phyloP scores from a whole-genome alignment of 2,113 vertebrate species.

The Rhynchomys soricoides region DNA sequence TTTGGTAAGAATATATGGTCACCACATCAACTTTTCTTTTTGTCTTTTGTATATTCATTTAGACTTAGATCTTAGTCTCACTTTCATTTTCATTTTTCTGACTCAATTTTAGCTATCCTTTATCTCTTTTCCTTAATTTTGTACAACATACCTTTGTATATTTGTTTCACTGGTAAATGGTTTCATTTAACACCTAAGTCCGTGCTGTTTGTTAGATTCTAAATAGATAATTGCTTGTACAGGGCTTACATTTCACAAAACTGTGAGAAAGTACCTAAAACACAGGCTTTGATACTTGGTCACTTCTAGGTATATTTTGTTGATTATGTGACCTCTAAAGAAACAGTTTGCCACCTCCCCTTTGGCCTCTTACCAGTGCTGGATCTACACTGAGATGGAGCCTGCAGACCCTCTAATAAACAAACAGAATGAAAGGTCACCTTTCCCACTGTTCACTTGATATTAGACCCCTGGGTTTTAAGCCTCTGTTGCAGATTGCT shows the following conservation, averaged over 20 bases:
- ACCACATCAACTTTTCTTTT: neutral
- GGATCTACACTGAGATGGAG: constrained; percentile 50
- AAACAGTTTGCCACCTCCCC: constrained; percentile 49
- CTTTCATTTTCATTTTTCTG: neutral
- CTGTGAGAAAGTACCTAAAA: neutral
- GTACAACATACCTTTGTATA: no score
- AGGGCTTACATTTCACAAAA: constrained; percentile 1
- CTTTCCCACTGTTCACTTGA: constrained; percentile 49
- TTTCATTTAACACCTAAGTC: neutral
- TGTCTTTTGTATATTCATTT: neutral
- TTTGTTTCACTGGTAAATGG: neutral
- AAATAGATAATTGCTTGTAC: neutral
- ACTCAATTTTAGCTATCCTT: neutral
- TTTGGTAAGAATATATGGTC: neutral
- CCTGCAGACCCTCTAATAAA: constrained; percentile 62
- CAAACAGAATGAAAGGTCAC: constrained; percentile 65
- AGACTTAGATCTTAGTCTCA: neutral
- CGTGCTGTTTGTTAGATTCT: neutral
- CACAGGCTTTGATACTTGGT: neutral
- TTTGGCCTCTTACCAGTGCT: constrained; percentile 52
- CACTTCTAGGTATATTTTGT: constrained; percentile 44
- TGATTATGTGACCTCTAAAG: constrained; percentile 54
- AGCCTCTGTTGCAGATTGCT: constrained; percentile 65
- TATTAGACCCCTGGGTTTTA: constrained; percentile 65
- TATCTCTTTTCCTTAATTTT: constrained; percentile 9